Evolutionary conservation across 2,797 vertebrate genomes (phyloP).

Genomic region (Trichosurus vulpecula): DNA sequence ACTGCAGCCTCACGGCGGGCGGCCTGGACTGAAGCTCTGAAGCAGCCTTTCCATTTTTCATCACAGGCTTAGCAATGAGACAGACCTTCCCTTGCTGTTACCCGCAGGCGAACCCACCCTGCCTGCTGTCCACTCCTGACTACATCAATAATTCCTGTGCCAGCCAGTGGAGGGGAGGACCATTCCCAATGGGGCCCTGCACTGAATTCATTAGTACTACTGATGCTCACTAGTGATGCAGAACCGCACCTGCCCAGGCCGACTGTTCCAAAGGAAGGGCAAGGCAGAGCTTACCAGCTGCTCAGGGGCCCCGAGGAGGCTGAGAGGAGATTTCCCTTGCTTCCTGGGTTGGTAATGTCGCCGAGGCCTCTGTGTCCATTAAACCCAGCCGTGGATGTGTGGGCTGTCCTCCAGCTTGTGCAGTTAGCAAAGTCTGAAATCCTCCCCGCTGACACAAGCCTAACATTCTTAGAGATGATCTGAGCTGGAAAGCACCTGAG

Average conservation of each 20-base stretch:
- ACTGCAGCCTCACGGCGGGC: not conserved
- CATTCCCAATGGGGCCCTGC: constrained; percentile 58
- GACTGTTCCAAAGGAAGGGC: constrained; percentile 50
- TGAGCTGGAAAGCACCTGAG: not conserved
- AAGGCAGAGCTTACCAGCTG: constrained; percentile 56
- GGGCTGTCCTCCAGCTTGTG: not conserved
- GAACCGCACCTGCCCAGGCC: constrained; percentile 70
- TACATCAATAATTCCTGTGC: constrained; percentile 62
- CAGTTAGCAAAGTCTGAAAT: not conserved
- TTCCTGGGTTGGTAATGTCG: not conserved
- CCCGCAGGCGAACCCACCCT: constrained; percentile 67
- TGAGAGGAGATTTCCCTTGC: constrained; percentile 8
- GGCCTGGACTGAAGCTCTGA: not conserved
- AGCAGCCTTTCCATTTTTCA: constrained; percentile 41
- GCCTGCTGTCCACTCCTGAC: constrained; percentile 54
- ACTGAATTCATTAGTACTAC: constrained; percentile 56
- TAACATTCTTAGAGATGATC: not conserved
- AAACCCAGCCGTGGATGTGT: not conserved
- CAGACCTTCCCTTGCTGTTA: constrained; percentile 40
- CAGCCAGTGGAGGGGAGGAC: constrained; percentile 50
- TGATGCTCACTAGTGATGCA: constrained; percentile 68
- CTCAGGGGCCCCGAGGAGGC: constrained; percentile 30
- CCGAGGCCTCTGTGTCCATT: not conserved
- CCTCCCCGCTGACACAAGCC: not conserved
- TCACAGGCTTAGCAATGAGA: constrained; percentile 25